Percentiles rank a stretch among this genome's conserved stretches.
These are phyloP conservation scores for Xylocopa sonorina DNA, from an alignment of 1,140 invertebrate species.

Conservation along the genomic window DNA sequence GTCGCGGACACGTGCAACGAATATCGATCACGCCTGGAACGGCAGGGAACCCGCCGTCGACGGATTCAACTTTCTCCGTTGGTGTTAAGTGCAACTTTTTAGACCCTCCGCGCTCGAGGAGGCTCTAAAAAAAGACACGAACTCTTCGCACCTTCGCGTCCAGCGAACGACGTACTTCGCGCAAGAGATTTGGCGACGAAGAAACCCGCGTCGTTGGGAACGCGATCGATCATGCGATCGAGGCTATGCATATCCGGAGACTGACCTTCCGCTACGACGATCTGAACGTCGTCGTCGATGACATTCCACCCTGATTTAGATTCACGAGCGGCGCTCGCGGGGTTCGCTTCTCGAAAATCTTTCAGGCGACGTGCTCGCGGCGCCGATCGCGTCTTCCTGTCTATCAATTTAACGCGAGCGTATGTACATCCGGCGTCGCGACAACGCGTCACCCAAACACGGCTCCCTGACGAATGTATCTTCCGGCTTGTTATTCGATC, in stretches of 20 bases:
- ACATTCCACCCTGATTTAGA: too few relatives aligned
- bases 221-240: conserved; percentile 15
- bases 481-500: too few relatives aligned
- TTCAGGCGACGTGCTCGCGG: conserved; percentile 12
- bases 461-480: too few relatives aligned
- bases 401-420: not conserved
- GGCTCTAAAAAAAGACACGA: not conserved
- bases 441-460: not conserved
- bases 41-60: conserved; percentile 45
- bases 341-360: conserved; percentile 37
- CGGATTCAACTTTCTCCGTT: conserved; percentile 33
- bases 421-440: not conserved
- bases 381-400: too few relatives aligned
- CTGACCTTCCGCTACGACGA: conserved; percentile 23
- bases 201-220: too few relatives aligned
- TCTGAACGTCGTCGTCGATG: too few relatives aligned
- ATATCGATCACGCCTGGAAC: conserved; percentile 74
- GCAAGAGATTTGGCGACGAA: too few relatives aligned
- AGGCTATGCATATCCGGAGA: conserved; percentile 18
- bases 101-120: not conserved
- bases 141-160: too few relatives aligned
- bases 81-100: conserved; percentile 12
- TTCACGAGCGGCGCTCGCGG: conserved; percentile 24
- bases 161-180: too few relatives aligned
- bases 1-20: conserved; percentile 63